Base-by-base conservation (phyloP, 1,140 invertebrate genomes). In the Subanguina moxae region DNA sequence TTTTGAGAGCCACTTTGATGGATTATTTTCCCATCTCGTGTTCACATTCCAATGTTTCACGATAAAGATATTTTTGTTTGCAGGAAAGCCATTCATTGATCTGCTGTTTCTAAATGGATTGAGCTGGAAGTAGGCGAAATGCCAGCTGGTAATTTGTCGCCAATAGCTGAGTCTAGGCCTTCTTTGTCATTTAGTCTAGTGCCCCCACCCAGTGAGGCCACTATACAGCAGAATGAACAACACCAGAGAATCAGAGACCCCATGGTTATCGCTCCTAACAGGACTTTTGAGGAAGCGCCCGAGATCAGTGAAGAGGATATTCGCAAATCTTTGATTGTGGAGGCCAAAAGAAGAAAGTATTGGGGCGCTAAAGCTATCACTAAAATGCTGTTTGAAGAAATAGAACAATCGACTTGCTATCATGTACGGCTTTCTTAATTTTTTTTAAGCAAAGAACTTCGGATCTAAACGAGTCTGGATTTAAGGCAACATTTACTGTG, bases 321-420 rank as follows among this genome's bases (percentile, higher is more conserved):
- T 38, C 74, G 78, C 15, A 78, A 80, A 43, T 79, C 78, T 1
- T 63, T 80, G 38, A 56, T 78, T 46, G 65, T 71, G 43, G 80
- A 82, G 67, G 80, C 81, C 13, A 82, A 80, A 65, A 46, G 75
- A 19, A 68, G 79, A 23, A 67, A 76, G 57, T 76, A 65, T 62
- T 82, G 80, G 80, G 78, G 78, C 30, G 45, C 65, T 0, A 79
- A 76, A 48, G 70, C 76, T 8, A 70, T 82, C 19, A 73, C 75
- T 27, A 82, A 82, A 58, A 82, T 82, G 80, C 46, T 71, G 30
- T 75, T 82, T 43, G 77, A 78, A 43, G 64, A 70, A n/a, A 64
- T 80, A 15, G 73, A 74, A 43, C 79, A 78, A 58, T 56, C 45
- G 21, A 67, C 62, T 57, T 80, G 77, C 42, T 79, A 78, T 62